Base-by-base conservation (phyloP, 2,113 vertebrate genomes). In the Dasyprocta punctata region DNA sequence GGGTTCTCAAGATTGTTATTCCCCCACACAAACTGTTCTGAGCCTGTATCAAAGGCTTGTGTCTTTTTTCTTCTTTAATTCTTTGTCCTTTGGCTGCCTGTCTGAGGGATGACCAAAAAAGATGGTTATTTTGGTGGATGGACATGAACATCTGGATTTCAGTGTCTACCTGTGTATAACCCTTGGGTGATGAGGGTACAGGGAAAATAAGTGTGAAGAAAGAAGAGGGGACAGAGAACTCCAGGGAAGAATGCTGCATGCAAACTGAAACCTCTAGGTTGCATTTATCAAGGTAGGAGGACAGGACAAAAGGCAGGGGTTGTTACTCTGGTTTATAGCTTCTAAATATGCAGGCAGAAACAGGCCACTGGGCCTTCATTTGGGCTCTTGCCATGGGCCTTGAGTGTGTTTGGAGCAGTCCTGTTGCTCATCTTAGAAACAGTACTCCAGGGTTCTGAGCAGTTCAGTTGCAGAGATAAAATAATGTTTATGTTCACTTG, bases 251-350 rank as follows among this genome's bases (percentile, higher is more conserved):
- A 47, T 41, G 24, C 44, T 28, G 24, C 24, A 17, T 0, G 22
- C 33, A 20, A 20, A 83, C 44, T 14, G 58, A 78, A 13, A 5
- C 58, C 38, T 93, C 26, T 49, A n/a, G n/a, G 36, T 24, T n/a
- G 0, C n/a, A 90, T 47, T 91, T 24, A 60, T 81, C 44, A 88
- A 92, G 1, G 20, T 44, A 82, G 60, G 58, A 77, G 28, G 17
- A 69, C 1, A 91, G 71, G 58, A 54, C 33, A 58, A 24, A 82
- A 85, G 19, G 28, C 28, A 69, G 36, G 19, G 0, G 0, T 94
- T 33, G 36, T 20, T 47, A 44, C 0, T 47, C 93, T 63, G 80
- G 77, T 85, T 78, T 90, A 89, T 91, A 90, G 63, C 52, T 83
- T 78, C 61, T 41, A 36, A 65, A 10, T 47, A 41, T 19, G 58